Evolutionary conservation across 2,797 vertebrate genomes (phyloP).

Genomic region (Prionace glauca): DNA sequence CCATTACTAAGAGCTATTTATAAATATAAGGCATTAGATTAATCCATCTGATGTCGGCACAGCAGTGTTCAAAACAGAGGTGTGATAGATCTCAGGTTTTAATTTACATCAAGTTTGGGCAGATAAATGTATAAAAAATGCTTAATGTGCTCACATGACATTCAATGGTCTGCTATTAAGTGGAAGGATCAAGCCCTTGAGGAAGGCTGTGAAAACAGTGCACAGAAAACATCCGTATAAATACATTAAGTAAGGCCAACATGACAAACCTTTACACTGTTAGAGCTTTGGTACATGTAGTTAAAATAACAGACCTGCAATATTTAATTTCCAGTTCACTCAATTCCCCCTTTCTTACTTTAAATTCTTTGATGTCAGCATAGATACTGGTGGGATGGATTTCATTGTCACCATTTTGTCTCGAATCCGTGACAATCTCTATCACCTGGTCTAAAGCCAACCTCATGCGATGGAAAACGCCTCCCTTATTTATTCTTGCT

Average conservation of each 20-base stretch:
- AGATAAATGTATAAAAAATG: background rate
- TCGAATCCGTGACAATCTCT: slow-evolving; percentile 88
- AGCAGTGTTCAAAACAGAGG: slow-evolving; percentile 1
- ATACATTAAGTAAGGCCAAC: background rate
- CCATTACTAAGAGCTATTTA: background rate
- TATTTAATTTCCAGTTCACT: background rate
- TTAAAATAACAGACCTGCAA: background rate
- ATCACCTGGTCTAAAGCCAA: slow-evolving; percentile 91
- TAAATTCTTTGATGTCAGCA: slow-evolving; percentile 84
- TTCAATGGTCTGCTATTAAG: background rate
- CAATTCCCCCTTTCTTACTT: slow-evolving; percentile 61
- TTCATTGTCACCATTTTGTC: slow-evolving; percentile 69
- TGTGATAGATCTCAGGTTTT: background rate
- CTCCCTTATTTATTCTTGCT: slow-evolving; percentile 89
- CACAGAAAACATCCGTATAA: background rate
- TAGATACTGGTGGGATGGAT: slow-evolving; percentile 78
- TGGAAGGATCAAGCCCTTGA: background rate
- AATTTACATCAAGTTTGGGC: background rate
- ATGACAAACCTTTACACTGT: background rate
- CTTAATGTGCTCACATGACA: background rate
- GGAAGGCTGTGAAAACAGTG: background rate
- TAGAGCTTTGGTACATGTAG: background rate
- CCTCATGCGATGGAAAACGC: slow-evolving; percentile 92
- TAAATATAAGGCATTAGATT: background rate
- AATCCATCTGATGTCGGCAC: background rate